Base-by-base conservation (phyloP, 2,797 vertebrate species). In the Martes flavigula region DNA sequence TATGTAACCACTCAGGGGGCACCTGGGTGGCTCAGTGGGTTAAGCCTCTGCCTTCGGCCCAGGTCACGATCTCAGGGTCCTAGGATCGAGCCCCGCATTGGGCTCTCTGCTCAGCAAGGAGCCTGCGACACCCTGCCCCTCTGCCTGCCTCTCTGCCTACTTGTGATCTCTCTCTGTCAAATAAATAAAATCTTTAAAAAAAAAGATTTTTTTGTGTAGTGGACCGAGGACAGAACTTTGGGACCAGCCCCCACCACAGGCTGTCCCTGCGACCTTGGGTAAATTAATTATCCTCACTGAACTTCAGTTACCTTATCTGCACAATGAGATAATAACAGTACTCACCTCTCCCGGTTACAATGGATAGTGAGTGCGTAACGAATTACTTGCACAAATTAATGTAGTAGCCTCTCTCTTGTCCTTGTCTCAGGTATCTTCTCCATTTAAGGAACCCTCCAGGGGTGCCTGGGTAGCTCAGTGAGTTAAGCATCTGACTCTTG, bases 381-480 rank as follows among this genome's bases (percentile, higher is more conserved):
- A 89, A 79, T 64, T 87, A 51, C 30, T 81, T 66, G 27, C 17
- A 81, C 77, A 90, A 73, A 92, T 40, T 46, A 84, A 73, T 30
- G n/a, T 21, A 43, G 30, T 35, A 56, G 60, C 25, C 58, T 92
- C 54, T 87, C n/a, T 25, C 23, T 46, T 90, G 27, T 58, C 35
- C n/a, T 70, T 88, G 78, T 17, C 46, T 95, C 58, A 54, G 43
- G 51, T 58, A 30, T 32, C 23, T 78, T 96, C 85, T 88, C 23
- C 3, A 77, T 40, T 90, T 89, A 72, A 97, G 87, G 51, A 77
- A 75, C 14, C 70, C 51, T 87, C 25, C 60, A 87, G 64, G 64
- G 64, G n/a, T 8, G 8, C 64, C 64, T n/a, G 66, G 18, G 8
- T 68, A 68, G 32, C 66, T 68, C 17, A 68, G 17, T 35, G 18